phyloP scores from a whole-genome alignment of 2,113 vertebrate genomes.

The Acrocephalus kingi region DNA sequence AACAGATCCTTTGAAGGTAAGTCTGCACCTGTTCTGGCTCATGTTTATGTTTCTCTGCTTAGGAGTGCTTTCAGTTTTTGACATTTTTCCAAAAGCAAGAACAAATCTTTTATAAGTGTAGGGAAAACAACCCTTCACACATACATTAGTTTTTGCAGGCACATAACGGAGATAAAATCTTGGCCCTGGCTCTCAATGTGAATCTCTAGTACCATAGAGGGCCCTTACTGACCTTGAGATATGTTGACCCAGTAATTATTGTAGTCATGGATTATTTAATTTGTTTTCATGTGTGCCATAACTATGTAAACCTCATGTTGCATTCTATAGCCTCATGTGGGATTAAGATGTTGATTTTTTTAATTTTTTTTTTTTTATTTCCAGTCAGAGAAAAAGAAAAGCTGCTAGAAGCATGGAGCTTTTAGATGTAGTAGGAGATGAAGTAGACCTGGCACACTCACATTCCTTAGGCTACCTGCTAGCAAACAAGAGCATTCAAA shows the following conservation, averaged over 20 bases:
- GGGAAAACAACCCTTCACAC: neutral
- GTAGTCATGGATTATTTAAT: neutral
- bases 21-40: neutral
- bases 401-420: neutral
- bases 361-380: neutral
- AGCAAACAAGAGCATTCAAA: conserved; percentile 4
- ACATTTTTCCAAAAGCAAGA: neutral
- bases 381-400: neutral
- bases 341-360: neutral
- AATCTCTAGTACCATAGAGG: neutral
- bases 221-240: neutral
- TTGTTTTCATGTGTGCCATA: neutral
- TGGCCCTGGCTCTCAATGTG: neutral
- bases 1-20: neutral
- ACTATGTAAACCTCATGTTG: neutral
- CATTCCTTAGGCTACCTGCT: conserved; percentile 13
- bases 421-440: neutral
- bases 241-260: neutral
- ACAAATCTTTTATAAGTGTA: neutral
- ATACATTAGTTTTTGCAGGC: neutral
- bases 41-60: neutral
- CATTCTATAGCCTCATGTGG: neutral
- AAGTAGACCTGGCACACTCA: neutral
- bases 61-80: neutral
- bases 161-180: neutral